These are phyloP conservation scores for Salmo trutta DNA, from an alignment of 2,797 vertebrate genomes.

Conservation along the genomic window DNA sequence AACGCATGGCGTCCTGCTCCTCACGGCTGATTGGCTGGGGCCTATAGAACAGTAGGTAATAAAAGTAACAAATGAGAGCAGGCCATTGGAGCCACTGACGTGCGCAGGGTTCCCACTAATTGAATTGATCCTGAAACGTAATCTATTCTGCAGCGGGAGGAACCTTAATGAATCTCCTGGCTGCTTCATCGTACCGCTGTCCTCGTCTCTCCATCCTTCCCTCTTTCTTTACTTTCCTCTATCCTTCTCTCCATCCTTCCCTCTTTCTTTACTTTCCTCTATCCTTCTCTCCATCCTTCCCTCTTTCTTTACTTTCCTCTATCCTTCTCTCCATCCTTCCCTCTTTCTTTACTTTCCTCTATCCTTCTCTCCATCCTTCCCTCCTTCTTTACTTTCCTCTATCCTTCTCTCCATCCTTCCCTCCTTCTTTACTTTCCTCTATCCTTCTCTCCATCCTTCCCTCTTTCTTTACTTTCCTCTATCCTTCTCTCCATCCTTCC, in stretches of 20 bases:
- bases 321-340: neutral
- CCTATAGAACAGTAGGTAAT: conserved; percentile 69
- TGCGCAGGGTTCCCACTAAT: conserved; percentile 71
- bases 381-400: too few species aligned
- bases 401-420: neutral
- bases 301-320: too few species aligned
- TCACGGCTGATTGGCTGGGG: conserved; percentile 67
- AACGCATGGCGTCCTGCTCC: conserved; percentile 46
- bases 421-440: too few species aligned
- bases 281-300: neutral
- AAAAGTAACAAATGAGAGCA: conserved; percentile 80
- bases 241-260: too few species aligned
- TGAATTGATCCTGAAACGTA: conserved; percentile 79
- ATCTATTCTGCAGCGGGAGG: conserved; percentile 73
- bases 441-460: neutral
- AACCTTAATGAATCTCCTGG: conserved; percentile 69
- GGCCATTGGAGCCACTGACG: conserved; percentile 75
- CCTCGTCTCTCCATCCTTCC: neutral
- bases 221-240: too few species aligned
- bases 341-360: too few species aligned
- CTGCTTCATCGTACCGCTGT: too few species aligned
- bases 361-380: neutral
- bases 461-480: too few species aligned
- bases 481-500: neutral
- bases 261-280: neutral